Percentiles rank a stretch among this genome's conserved stretches.
These are phyloP conservation scores for Pholis gunnellus DNA, from an alignment of 2,113 vertebrate genomes.

Conservation along the genomic window DNA sequence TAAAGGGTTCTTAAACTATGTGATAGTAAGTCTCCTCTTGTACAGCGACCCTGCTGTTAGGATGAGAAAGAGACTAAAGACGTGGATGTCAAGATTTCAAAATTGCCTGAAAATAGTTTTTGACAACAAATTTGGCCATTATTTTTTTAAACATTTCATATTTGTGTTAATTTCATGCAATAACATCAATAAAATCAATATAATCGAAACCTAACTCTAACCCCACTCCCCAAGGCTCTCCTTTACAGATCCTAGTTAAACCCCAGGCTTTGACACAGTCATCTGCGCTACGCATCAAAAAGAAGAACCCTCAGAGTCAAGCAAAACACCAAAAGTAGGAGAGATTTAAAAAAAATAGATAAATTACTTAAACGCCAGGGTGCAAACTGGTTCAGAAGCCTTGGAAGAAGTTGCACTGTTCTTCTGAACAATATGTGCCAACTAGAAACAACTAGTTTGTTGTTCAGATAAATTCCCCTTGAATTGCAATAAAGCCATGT, in stretches of 20 bases:
- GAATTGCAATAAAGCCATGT: not conserved
- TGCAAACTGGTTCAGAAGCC: not conserved
- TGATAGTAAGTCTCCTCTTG: not conserved
- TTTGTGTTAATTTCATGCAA: not conserved
- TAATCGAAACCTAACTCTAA: conserved; percentile 1
- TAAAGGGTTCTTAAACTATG: not conserved
- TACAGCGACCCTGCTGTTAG: not conserved
- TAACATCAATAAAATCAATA: conserved; percentile 1
- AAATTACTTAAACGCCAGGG: not conserved
- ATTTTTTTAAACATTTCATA: not conserved
- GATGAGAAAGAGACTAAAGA: not conserved
- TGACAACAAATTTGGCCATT: not conserved
- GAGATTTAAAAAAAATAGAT: not conserved
- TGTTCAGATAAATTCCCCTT: not conserved
- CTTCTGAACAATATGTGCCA: not conserved
- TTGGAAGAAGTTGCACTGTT: not conserved
- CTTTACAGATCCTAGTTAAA: conserved; percentile 47
- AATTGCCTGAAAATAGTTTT: not conserved
- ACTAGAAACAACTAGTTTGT: not conserved
- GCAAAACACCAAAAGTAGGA: not conserved
- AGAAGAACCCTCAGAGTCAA: not conserved
- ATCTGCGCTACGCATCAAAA: conserved; percentile 7
- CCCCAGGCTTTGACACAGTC: conserved; percentile 10
- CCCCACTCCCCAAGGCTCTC: conserved; percentile 6
- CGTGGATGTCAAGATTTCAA: not conserved